A percentile compares a stretch with the other conserved stretches of the same genome.
These are phyloP conservation scores for Pseudonaja textilis DNA, from an alignment of 2,113 vertebrate genomes.

Conservation along the genomic window DNA sequence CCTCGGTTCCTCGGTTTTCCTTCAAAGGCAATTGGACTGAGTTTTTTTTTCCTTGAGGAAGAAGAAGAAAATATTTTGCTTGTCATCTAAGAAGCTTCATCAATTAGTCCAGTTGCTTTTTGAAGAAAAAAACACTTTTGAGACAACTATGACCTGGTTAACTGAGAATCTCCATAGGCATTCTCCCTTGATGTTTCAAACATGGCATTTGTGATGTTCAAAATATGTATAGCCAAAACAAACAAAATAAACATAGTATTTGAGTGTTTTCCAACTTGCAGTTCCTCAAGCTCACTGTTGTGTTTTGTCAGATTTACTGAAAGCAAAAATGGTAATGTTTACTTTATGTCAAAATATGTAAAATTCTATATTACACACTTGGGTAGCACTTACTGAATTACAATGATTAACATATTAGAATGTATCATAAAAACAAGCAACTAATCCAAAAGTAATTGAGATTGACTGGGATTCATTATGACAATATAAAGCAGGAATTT, in stretches of 20 bases:
- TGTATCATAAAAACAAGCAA: background rate
- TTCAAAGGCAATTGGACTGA: background rate
- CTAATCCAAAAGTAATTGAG: background rate
- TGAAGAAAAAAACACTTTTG: background rate
- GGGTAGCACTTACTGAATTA: constrained; percentile 3
- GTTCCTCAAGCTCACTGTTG: background rate
- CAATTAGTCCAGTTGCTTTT: background rate
- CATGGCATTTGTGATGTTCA: too few species aligned
- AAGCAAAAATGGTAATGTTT: background rate
- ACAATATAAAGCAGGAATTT: background rate
- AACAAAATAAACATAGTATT: background rate
- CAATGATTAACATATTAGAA: constrained; percentile 4
- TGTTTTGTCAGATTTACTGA: background rate
- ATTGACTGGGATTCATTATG: background rate
- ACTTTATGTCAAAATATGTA: constrained; percentile 9
- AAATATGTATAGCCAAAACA: background rate
- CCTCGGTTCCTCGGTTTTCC: background rate
- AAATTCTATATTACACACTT: background rate
- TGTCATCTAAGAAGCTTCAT: background rate
- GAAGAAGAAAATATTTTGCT: background rate
- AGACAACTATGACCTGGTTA: background rate
- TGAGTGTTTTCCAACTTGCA: background rate
- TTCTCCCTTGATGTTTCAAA: background rate
- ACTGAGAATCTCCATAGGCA: background rate
- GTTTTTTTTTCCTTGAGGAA: background rate